phyloP scores from a whole-genome alignment of 2,888 invertebrate genomes.

The Ochropleura plecta region DNA sequence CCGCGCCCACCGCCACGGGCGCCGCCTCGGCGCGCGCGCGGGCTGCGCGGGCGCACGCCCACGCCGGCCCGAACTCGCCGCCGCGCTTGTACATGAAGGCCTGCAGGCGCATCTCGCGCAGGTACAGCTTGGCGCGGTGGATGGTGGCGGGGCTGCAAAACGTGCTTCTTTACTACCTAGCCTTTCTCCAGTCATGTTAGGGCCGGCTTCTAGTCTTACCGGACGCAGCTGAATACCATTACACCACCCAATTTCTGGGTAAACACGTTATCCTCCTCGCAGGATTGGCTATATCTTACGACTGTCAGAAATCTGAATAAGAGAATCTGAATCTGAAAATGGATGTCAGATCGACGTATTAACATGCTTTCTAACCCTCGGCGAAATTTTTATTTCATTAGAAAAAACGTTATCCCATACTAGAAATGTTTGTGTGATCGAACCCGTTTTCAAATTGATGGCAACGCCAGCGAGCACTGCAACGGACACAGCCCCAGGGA shows the following conservation, averaged over 20 bases:
- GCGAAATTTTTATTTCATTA: too few relatives aligned
- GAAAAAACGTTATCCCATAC: too few relatives aligned
- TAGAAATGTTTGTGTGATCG: too few relatives aligned
- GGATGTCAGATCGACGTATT: neutral
- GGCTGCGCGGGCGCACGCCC: constrained; percentile 91
- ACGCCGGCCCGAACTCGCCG: constrained; percentile 92
- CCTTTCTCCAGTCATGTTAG: neutral
- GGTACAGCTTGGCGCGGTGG: constrained; percentile 92
- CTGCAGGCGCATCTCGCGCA: constrained; percentile 94
- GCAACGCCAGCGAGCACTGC: too few relatives aligned
- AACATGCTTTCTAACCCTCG: neutral
- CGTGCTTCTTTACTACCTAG: neutral
- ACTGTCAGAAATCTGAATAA: neutral
- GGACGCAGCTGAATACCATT: neutral
- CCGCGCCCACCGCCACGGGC: constrained; percentile 93
- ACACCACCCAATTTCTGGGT: neutral
- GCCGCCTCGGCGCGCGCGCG: constrained; percentile 94
- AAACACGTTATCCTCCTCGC: neutral
- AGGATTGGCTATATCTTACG: neutral
- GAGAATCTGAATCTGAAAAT: neutral
- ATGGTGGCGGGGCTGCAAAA: constrained; percentile 78
- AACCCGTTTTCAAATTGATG: too few relatives aligned
- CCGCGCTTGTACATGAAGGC: constrained; percentile 97
- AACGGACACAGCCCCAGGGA: too few relatives aligned
- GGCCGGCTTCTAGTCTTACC: neutral